Base-by-base conservation (phyloP, 1,140 invertebrate genomes). In the Drosophila littoralis region DNA sequence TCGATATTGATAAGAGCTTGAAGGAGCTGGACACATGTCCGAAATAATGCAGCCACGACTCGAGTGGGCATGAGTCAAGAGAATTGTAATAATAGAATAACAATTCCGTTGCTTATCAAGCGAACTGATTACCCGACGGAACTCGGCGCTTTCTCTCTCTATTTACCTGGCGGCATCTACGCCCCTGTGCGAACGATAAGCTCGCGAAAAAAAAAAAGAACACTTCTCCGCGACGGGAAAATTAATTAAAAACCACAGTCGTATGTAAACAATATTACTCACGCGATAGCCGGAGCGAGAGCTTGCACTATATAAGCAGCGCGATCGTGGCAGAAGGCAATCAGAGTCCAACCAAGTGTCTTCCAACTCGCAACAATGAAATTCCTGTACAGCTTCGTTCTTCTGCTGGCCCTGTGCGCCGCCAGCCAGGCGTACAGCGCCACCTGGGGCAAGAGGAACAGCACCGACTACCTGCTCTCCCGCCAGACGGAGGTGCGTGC, bases 391-490 rank as follows among this genome's bases (percentile, higher is more conserved):
- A 69, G 61, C 58, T 77, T 75, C 13, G 67, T 80, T 42, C 59
- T 90, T 7, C 67, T 91, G 6, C 22, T 80, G 22, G 86, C 90
- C 60, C 68, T 84, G 42, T 68, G 80, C 51, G 74, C 69, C 22
- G 77, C 78, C 36, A 68, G 74, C 58, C 60, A 75, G 5, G 73
- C 77, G 64, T 77, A 59, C 58, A 91, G 84, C 45, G 9, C 70
- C 75, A 77, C 13, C 66, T 91, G 90, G 90, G 90, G 90, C 7
- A 50, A 17, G 2, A 42, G 66, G 7, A 71, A 59, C 28, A 65
- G 5, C 51, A 55, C 9, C 22, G 90, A 91, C 12, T 61, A 54
- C 43, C 59, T 91, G 28, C 73, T 91, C 3, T 72, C 65, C 13
- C 67, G 73, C 59, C 81, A 90, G 52, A 43, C 13, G 13, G 86